Evolutionary conservation across 64 coral and sea anemone species (phyloP).

Genomic region (Montipora capricornis): DNA sequence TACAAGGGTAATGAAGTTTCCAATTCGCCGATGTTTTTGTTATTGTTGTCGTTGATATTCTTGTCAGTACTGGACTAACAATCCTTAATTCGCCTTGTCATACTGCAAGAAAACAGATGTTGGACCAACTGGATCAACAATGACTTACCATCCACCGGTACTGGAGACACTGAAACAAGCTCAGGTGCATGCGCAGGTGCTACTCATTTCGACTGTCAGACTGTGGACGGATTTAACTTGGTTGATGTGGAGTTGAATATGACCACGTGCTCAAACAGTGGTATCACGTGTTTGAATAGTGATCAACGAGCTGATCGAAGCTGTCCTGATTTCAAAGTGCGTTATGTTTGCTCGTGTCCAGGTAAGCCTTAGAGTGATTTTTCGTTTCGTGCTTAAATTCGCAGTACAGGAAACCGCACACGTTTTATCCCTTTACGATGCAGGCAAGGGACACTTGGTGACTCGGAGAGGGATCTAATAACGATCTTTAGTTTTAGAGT

Average conservation of each 20-base stretch:
- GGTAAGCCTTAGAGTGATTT: slow-evolving; percentile 15
- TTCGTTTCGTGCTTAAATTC: not conserved
- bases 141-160: slow-evolving; percentile 52
- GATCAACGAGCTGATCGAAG: slow-evolving; percentile 60
- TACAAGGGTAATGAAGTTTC: too few relatives aligned
- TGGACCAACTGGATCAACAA: slow-evolving; percentile 88
- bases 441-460: too few relatives aligned
- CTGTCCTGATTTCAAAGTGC: slow-evolving; percentile 95
- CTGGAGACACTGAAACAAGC: slow-evolving; percentile 74
- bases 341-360: slow-evolving; percentile 88
- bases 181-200: slow-evolving; percentile 66
- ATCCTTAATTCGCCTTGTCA: not conserved
- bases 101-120: slow-evolving; percentile 76
- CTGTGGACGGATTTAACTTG: slow-evolving; percentile 52
- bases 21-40: too few relatives aligned
- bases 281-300: slow-evolving; percentile 87
- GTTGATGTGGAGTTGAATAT: slow-evolving; percentile 72
- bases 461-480: too few relatives aligned
- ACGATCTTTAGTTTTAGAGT: too few relatives aligned
- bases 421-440: too few relatives aligned
- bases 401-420: too few relatives aligned
- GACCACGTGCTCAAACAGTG: slow-evolving; percentile 78
- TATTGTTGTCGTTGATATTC: not conserved
- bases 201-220: slow-evolving; percentile 77
- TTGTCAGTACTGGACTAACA: not conserved